Evolutionary conservation across 2,888 invertebrate species (phyloP).

Genomic region (Dascillus cervinus): DNA sequence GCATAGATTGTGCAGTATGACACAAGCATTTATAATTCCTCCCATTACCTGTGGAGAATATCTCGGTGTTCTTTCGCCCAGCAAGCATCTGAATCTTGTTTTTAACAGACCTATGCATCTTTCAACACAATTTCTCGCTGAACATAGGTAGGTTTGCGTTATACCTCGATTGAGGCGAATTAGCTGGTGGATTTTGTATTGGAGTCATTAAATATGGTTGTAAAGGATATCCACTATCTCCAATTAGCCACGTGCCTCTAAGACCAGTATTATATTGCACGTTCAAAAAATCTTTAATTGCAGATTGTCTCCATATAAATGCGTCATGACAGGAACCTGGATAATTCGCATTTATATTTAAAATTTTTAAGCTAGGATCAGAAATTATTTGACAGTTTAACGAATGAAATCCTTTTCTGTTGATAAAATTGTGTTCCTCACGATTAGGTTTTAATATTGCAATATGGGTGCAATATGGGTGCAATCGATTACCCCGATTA

Average conservation of each 20-base stretch:
- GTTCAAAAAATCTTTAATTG: not conserved
- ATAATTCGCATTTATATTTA: constrained; percentile 5
- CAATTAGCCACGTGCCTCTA: constrained; percentile 8
- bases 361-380: no score
- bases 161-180: constrained; percentile 9
- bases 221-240: constrained; percentile 13
- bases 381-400: no score
- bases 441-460: no score
- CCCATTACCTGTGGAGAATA: constrained; percentile 8
- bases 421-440: no score
- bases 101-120: constrained; percentile 13
- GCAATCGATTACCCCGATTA: no score
- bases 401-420: no score
- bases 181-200: constrained; percentile 4
- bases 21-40: constrained; percentile 11
- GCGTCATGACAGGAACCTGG: constrained; percentile 2
- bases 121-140: constrained; percentile 11
- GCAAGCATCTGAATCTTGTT: constrained; percentile 10
- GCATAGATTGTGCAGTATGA: constrained; percentile 12
- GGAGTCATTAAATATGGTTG: constrained; percentile 14
- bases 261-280: constrained; percentile 1
- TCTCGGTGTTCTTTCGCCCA: constrained; percentile 8
- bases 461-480: no score
- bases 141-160: constrained; percentile 4
- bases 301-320: constrained; percentile 3